phyloP scores from a whole-genome alignment of 2,113 vertebrate genomes.

The Romanogobio albipinnatus region DNA sequence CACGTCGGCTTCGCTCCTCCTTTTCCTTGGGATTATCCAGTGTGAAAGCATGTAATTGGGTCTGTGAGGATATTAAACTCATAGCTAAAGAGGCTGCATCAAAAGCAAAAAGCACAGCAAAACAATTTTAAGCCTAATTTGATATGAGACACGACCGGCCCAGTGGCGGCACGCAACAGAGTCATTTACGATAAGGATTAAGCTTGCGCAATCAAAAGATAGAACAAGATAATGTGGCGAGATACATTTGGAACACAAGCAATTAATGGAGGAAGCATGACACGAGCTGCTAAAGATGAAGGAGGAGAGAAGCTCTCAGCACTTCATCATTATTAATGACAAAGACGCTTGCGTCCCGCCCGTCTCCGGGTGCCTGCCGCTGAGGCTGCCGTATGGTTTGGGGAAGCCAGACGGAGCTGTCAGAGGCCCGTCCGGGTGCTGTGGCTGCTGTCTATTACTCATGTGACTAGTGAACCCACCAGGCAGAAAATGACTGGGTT shows the following conservation, averaged over 20 bases:
- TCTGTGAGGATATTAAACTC: constrained; percentile 70
- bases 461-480: constrained; percentile 72
- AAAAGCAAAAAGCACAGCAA: constrained; percentile 72
- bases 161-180: constrained; percentile 76
- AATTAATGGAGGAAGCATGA: constrained; percentile 80
- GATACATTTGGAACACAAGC: constrained; percentile 79
- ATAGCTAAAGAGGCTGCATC: constrained; percentile 64
- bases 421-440: constrained; percentile 66
- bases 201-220: constrained; percentile 82
- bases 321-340: constrained; percentile 73
- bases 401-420: constrained; percentile 74
- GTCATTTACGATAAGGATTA: constrained; percentile 84
- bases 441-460: constrained; percentile 72
- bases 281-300: constrained; percentile 74
- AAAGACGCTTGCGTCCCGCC: constrained; percentile 54
- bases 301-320: constrained; percentile 71
- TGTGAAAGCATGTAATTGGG: constrained; percentile 69
- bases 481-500: constrained; percentile 76
- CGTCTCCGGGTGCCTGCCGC: constrained; percentile 59
- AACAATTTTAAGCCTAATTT: constrained; percentile 83
- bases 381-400: constrained; percentile 63
- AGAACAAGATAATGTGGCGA: constrained; percentile 81
- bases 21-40: constrained; percentile 65
- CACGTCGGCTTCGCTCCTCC: constrained; percentile 50
- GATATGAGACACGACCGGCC: constrained; percentile 76